Base-by-base conservation (phyloP, 2,888 invertebrate genomes). In the Cosmia trapezina region DNA sequence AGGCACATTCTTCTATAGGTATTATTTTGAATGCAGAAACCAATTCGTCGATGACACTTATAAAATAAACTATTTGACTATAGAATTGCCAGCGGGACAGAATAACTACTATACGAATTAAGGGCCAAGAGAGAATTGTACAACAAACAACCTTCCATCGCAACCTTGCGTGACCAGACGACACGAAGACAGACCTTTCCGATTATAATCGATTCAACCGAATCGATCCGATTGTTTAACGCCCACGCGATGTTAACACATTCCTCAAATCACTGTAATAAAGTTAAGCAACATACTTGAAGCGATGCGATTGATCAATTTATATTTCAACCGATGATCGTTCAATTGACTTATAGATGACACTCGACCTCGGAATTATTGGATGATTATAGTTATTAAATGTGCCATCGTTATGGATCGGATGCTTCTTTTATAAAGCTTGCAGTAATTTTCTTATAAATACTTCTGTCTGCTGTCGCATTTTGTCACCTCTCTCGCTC, bases 261-360 rank as follows among this genome's bases (percentile, higher is more conserved):
- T 70, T 77, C 49, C 49, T 61, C n/a, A 41, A 53, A 66, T 47
- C 59, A 41, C 63, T 49, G 28, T 28, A 28, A 12, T 28, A 11
- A n/a, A 51, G n/a, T 63, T 65, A 59, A 54, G 57, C 28, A 78
- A 82, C 22, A 76, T 12, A 19, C 53, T 57, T 53, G 11, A 45
- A 59, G 43, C 61, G 28, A 53, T 61, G 41, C 63, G 41, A 67
- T 67, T 78, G 63, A 64, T 63, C 66, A 66, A 70, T 78, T 78
- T 57, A 78, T 53, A 19, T 51, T 68, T 37, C n/a, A 54, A 66
- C 14, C 62, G 62, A 78, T 51, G 62, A 66, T 62, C 62, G 33
- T 43, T 60, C 66, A 67, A 71, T 71, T 82, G 66, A 71, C 51
- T 78, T 63, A 41, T n/a, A 51, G 33, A 51, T 82, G 83, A 78